These are phyloP conservation scores for Sycophaga agraensis DNA, from an alignment of 1,140 invertebrate species.

Conservation along the genomic window DNA sequence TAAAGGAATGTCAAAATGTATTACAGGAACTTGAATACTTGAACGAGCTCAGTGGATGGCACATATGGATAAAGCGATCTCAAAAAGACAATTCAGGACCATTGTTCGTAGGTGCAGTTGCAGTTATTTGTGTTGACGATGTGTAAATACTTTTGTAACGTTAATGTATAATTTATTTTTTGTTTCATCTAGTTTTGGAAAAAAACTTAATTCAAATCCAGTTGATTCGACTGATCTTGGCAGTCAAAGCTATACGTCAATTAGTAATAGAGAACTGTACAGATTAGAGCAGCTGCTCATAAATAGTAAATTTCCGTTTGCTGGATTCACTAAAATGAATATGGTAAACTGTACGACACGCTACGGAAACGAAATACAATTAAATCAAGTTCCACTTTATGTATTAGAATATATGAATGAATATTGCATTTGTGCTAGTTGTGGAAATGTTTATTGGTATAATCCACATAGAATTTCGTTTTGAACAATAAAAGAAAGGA, in stretches of 20 bases:
- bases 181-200: background rate
- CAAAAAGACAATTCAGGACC: no score
- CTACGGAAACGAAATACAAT: constrained; percentile 54
- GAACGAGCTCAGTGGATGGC: no score
- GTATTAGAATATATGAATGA: constrained; percentile 54
- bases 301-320: constrained; percentile 37
- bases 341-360: constrained; percentile 49
- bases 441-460: constrained; percentile 70
- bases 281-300: background rate
- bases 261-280: background rate
- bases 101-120: no score
- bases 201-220: background rate
- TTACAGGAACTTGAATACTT: no score
- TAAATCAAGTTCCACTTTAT: constrained; percentile 55
- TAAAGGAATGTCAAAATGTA: no score
- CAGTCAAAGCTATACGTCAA: constrained; percentile 6
- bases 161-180: no score
- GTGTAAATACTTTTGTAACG: background rate
- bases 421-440: constrained; percentile 66
- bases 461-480: constrained; percentile 59
- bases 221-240: background rate
- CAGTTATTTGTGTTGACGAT: no score
- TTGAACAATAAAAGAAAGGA: no score
- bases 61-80: no score
- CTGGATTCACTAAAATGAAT: constrained; percentile 45